Evolutionary conservation across 2,113 vertebrate genomes (phyloP), one percentile per base, ranked within the genome.

Genomic region (Urocynchramus pylzowi): DNA sequence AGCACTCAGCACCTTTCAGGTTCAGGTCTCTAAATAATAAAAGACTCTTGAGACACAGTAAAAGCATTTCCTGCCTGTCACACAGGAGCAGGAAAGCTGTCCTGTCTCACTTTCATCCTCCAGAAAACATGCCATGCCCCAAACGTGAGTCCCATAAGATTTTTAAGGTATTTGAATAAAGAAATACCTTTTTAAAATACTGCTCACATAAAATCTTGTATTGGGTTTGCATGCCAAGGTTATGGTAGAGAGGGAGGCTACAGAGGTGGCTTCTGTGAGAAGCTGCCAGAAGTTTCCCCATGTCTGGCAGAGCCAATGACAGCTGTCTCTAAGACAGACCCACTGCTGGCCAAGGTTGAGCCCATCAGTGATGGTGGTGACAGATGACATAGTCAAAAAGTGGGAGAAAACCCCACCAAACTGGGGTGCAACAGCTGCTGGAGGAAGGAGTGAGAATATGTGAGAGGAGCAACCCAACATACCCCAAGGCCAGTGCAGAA

Each of bases 1-100:
- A 84, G 76, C 60, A 57, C 85, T 81, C 90, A 86, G 68, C 85
- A 96, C 95, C 95, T 94, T 93, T 73, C 90, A 95, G 85, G 83
- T 94, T 96, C 76, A 92, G 56, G 60, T 13, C 37, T 86, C 73
- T 90, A 87, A 93, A 90, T 92, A 90, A 87, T 90, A 53, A 56
- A 94, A 81, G 71, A 92, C 73, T 56, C 83, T 37, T 1, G 49
- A 82, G 79, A 57, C 68, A 75, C 24, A 70, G 52, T 71, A 84
- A 90, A 94, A 96, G 52, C 87, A 64, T 90, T 86, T 91, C 14
- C 16, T 67, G 30, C 7, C 15, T 47, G 18, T 68, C 12, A 19
- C 44, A 57, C 31, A 60, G 69, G 35, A 90, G 20, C 35, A 79
- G 60, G 60, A 84, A 84, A 70, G n/a, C 47, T 70, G 24, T 71